These are phyloP conservation scores for Drosophila testacea DNA, from an alignment of 2,888 invertebrate species.

Conservation along the genomic window DNA sequence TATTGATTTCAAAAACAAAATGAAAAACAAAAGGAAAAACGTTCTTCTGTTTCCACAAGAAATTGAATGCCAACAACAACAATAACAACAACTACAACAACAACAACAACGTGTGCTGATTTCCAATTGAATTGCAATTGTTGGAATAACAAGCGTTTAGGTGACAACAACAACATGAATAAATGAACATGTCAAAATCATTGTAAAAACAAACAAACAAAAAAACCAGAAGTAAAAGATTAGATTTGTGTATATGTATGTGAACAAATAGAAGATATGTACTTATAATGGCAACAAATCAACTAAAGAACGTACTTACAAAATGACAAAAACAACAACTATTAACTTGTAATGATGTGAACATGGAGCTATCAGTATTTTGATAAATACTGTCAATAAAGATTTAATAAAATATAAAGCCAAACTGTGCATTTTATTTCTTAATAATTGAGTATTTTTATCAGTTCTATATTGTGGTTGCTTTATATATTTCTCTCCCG, in stretches of 20 bases:
- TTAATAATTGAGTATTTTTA: background rate
- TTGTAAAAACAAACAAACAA: constrained; percentile 53
- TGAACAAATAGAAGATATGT: constrained; percentile 53
- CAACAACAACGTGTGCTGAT: constrained; percentile 51
- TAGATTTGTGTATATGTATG: constrained; percentile 74
- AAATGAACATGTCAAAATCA: constrained; percentile 54
- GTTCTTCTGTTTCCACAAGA: constrained; percentile 43
- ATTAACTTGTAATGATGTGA: constrained; percentile 84
- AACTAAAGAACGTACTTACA: constrained; percentile 68
- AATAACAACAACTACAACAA: constrained; percentile 12
- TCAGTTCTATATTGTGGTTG: no score
- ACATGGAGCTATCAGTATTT: constrained; percentile 85
- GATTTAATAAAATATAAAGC: constrained; percentile 80
- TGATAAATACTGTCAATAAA: constrained; percentile 84
- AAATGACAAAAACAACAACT: constrained; percentile 65
- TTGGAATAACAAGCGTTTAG: constrained; percentile 36
- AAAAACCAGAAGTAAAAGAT: constrained; percentile 42
- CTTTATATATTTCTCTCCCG: background rate
- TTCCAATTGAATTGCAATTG: constrained; percentile 54
- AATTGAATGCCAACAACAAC: constrained; percentile 60
- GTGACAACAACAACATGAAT: constrained; percentile 27
- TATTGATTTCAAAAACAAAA: constrained; percentile 37
- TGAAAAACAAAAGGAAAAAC: background rate
- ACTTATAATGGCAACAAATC: constrained; percentile 60
- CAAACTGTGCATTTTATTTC: constrained; percentile 47